Base-by-base conservation (phyloP, 2,888 invertebrate species). In the Brassicogethes aeneus region DNA sequence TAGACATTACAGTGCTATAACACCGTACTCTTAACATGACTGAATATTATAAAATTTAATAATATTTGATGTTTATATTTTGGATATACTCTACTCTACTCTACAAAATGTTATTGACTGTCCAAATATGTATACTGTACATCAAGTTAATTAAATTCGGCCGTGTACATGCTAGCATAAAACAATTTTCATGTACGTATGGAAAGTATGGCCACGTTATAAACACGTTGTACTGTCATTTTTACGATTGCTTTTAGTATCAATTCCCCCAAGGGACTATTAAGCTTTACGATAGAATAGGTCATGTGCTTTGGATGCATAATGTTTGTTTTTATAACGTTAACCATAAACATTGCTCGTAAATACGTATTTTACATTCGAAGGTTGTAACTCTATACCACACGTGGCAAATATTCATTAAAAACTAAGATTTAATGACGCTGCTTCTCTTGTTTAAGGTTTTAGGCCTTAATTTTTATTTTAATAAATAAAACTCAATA, bases 211-310 rank as follows among this genome's bases (percentile, higher is more conserved):
- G n/a, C n/a, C n/a, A n/a, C n/a, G 15, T 47, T 48, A 52, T 51
- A 52, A 52, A 55, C 52, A 53, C 46, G 51, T 51, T 53, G 54
- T 59, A 56, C 51, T 51, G 53, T 50, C 51, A 52, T 53, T 54
- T 61, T 60, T 61, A 61, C 54, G 58, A 59, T 58, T 56, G 55
- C 57, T 60, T 63, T 60, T 61, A 62, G 52, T 61, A 59, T 60
- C 63, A 61, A 61, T 63, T 62, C 56, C 52, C 60, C 55, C 55
- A 32, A 29, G 59, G 51, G 60, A 56, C 61, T 59, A 60, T 63
- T 60, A 59, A 59, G 57, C 52, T 60, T 61, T 59, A 62, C 59
- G 60, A 58, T 55, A 55, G 56, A 59, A 55, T 59, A 57, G 61
- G 60, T 60, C 60, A 59, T 59, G 56, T 57, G 56, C 48, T 57